Evolutionary conservation across 1,140 invertebrate species (phyloP), one percentile per base, ranked within the genome.

Genomic region (Trachelipus rathkii): DNA sequence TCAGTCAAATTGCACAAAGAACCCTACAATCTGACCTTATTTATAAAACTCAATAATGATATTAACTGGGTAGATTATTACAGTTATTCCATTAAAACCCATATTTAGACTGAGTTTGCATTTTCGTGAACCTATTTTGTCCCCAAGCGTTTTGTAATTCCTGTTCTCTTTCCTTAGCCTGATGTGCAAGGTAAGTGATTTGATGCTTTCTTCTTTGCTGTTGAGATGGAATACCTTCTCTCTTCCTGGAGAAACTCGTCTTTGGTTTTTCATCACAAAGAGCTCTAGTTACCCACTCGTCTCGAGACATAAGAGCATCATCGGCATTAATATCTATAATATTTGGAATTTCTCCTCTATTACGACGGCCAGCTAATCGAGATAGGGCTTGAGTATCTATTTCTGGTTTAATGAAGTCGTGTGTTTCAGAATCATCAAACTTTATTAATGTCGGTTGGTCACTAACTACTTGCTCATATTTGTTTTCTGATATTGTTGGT

Each of bases 61-160:
- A n/a, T n/a, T n/a, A n/a, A n/a, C n/a, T n/a, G n/a, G n/a, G n/a
- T n/a, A n/a, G n/a, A n/a, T n/a, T n/a, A n/a, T n/a, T n/a, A n/a
- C 2, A 15, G 11, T 15, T 8, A 13, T 15, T 60, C 8, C 11
- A 60, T 86, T 89, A 94, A 87, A 94, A 95, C 71, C 93, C 93
- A 87, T 95, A 95, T 89, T 95, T 95, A 45, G 91, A 91, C 84
- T 93, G 92, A 44, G 95, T 94, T 84, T 95, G 92, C 83, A 91
- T 88, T 80, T 91, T 91, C 10, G 91, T 92, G 85, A 92, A 88
- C 83, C 91, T 89, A 83, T 95, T 97, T 79, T 91, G 89, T 3
- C 95, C 91, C 95, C 95, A 97, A 85, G 95, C 91, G 84, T 95
- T 96, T 84, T 97, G 93, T 13, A 98, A 85, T 84, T 96, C 94